Evolutionary conservation across 92 coral and sea anemone genomes (phyloP), one percentile per base, ranked within the genome.

Genomic region (Epizoanthus fatuus): DNA sequence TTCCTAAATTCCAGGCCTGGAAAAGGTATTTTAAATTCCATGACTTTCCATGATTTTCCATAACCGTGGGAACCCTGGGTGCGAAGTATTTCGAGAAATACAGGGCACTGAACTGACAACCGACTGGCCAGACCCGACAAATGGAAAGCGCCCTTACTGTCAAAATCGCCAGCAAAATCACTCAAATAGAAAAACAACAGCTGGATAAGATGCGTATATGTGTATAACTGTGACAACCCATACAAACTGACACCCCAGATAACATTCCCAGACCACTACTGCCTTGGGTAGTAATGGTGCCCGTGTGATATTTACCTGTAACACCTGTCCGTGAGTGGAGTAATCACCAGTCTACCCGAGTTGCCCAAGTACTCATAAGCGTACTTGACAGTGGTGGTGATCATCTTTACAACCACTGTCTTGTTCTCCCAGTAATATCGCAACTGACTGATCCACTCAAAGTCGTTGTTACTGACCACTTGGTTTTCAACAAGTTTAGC

Each of bases 251-350:
- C 52, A 47, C 52, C 7, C 47, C 47, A 42, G 47, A 42, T 42
- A 42, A 6, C 7, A 42, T 42, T 42, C 6, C 47, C 47, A 42
- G 6, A 5, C 6, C 47, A n/a, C 5, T 7, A 12, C 5, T 42
- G 56, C 38, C 11, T 32, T 7, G 52, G 56, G 65, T 8, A 74
- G 47, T 42, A 5, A 42, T 42, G 47, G 6, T 5, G 16, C 19
- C 9, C 7, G 32, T 25, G 13, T 35, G 8, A 25, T 75, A 39
- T 90, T 14, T 69, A 95, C 99, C 99, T 96, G 87, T 97, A 97
- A 71, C 99, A 97, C 79, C 99, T 86, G 90, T 97, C 99, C 12
- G 99, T 97, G 62, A 97, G 93, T 5, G 99, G 99, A 54, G 99
- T 97, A 15, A 97, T 95, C 19, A 97, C 99, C 2, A 97, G 98